phyloP scores from a whole-genome alignment of 2,888 invertebrate species.

The Leptinotarsa tumamoca region DNA sequence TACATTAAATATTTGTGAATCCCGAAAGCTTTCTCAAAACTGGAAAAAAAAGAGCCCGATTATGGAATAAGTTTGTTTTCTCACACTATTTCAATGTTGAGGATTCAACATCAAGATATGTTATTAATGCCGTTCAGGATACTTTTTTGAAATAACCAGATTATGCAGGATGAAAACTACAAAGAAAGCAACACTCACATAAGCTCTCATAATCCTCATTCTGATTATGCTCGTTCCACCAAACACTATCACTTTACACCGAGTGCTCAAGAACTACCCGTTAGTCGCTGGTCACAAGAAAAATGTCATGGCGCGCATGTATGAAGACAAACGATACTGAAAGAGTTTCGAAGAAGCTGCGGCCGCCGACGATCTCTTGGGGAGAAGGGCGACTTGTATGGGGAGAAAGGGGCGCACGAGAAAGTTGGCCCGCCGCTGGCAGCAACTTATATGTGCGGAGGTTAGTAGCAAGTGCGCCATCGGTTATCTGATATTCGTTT shows the following conservation, averaged over 20 bases:
- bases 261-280: constrained; percentile 18
- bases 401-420: constrained; percentile 61
- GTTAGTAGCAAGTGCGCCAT: constrained; percentile 19
- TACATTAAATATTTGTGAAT: no score
- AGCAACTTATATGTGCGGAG: constrained; percentile 3
- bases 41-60: no score
- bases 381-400: constrained; percentile 52
- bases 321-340: constrained; percentile 44
- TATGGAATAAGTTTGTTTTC: no score
- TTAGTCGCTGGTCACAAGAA: constrained; percentile 23
- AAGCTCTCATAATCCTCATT: constrained; percentile 48
- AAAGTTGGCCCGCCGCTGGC: constrained; percentile 57
- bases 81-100: no score
- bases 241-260: constrained; percentile 35
- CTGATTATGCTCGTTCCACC: constrained; percentile 35
- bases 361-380: constrained; percentile 38
- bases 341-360: constrained; percentile 51
- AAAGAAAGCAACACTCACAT: constrained; percentile 45
- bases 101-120: no score
- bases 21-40: no score
- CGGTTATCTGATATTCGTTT: background rate
- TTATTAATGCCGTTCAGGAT: no score
- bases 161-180: background rate
- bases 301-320: constrained; percentile 36
- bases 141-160: no score